phyloP scores from a whole-genome alignment of 2,888 invertebrate species.

The Lasioglossum leucozonium region DNA sequence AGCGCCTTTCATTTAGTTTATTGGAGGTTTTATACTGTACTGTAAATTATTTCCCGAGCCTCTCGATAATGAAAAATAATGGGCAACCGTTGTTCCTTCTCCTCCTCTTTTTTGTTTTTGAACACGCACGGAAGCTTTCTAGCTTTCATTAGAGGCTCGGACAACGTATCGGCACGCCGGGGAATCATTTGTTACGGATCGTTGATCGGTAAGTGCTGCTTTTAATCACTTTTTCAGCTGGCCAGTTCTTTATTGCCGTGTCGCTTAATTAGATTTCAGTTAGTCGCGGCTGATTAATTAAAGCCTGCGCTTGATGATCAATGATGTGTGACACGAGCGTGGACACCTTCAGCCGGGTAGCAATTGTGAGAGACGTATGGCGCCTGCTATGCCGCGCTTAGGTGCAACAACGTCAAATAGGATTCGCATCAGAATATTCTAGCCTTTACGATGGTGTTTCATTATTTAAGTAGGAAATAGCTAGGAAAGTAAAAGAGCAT shows the following conservation, averaged over 20 bases:
- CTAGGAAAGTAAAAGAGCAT: background rate
- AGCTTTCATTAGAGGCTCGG: background rate
- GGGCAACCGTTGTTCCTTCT: background rate
- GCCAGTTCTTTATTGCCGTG: background rate
- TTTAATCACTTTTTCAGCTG: conserved; percentile 13
- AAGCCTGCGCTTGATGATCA: conserved; percentile 15
- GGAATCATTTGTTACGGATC: conserved; percentile 12
- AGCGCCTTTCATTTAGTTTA: background rate
- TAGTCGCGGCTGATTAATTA: conserved; percentile 4
- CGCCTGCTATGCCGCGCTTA: background rate
- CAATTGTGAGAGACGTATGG: background rate
- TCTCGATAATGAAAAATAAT: conserved; percentile 10
- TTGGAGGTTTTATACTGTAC: background rate
- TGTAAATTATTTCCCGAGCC: background rate
- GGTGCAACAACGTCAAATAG: too few relatives aligned
- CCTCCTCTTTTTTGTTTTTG: background rate
- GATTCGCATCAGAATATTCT: background rate
- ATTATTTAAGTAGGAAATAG: background rate
- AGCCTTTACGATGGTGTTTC: background rate
- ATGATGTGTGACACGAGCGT: conserved; percentile 5
- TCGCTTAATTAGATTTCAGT: conserved; percentile 18
- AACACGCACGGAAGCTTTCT: background rate
- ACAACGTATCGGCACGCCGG: background rate
- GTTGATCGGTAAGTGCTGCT: conserved; percentile 10
- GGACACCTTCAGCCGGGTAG: background rate